These are phyloP conservation scores for Sinhomidia bicolor DNA, from an alignment of 2,888 invertebrate genomes.

Conservation along the genomic window DNA sequence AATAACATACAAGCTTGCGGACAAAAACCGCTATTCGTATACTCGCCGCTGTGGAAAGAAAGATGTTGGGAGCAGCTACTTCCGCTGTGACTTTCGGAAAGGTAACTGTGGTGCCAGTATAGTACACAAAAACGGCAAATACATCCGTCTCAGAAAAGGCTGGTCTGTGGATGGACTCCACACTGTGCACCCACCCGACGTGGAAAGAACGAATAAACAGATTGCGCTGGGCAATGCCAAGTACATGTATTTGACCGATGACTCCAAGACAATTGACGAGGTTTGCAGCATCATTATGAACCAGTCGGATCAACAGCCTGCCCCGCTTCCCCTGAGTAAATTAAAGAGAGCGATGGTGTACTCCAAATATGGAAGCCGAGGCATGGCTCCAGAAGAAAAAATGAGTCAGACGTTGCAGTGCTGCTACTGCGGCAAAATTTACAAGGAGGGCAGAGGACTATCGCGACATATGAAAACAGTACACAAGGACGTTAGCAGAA, in stretches of 20 bases:
- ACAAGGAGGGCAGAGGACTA: not conserved
- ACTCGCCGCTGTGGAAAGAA: not conserved
- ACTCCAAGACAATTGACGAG: slow-evolving; percentile 10
- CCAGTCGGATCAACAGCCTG: not conserved
- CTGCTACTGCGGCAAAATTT: not conserved
- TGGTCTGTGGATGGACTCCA: slow-evolving; percentile 27
- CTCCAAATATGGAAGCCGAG: not conserved
- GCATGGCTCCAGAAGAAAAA: slow-evolving; percentile 16
- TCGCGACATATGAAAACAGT: slow-evolving; percentile 14
- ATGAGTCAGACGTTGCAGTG: not conserved
- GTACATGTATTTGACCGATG: not conserved
- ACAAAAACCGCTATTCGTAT: not conserved
- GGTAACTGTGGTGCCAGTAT: slow-evolving; percentile 16
- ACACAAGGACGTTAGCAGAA: too few relatives aligned
- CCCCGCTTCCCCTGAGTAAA: not conserved
- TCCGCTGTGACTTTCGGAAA: not conserved
- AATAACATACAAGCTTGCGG: slow-evolving; percentile 24
- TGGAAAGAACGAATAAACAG: not conserved
- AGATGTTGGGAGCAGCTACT: not conserved
- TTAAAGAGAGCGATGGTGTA: not conserved
- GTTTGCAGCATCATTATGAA: slow-evolving; percentile 8
- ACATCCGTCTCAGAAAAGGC: slow-evolving; percentile 15
- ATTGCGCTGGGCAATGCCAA: slow-evolving; percentile 28
- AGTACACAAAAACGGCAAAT: not conserved
- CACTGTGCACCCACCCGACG: not conserved